Percentiles rank a stretch among this genome's conserved stretches.
These are phyloP conservation scores for Tautogolabrus adspersus DNA, from an alignment of 2,113 vertebrate species.

Conservation along the genomic window DNA sequence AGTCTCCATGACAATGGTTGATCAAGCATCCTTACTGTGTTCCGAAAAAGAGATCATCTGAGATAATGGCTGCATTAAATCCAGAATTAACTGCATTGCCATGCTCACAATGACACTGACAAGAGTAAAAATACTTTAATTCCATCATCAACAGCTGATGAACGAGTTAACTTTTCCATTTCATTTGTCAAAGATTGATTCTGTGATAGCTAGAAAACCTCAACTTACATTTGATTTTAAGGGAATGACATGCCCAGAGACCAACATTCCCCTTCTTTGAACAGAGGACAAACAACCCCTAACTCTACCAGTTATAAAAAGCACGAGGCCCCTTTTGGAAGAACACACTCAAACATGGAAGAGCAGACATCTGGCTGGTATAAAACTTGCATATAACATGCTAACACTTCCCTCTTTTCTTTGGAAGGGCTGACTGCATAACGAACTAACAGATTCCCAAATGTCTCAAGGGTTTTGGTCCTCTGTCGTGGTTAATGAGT, in stretches of 20 bases:
- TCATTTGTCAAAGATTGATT: no score
- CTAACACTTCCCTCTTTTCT: not conserved
- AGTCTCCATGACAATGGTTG: not conserved
- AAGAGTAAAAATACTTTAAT: not conserved
- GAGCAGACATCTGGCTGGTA: slow-evolving; percentile 30
- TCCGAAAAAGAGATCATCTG: not conserved
- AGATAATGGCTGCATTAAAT: not conserved
- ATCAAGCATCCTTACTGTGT: not conserved
- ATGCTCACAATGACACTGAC: not conserved
- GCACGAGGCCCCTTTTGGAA: not conserved
- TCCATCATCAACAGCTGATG: no score
- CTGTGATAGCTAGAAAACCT: not conserved
- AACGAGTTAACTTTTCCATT: not conserved
- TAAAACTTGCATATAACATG: not conserved
- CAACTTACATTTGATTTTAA: no score
- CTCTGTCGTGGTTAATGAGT: slow-evolving; percentile 25
- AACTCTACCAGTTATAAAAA: slow-evolving; percentile 1
- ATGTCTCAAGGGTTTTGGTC: not conserved
- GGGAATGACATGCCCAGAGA: not conserved
- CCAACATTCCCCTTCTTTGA: no score
- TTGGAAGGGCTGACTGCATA: not conserved
- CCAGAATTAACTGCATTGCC: not conserved
- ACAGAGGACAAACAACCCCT: slow-evolving; percentile 20
- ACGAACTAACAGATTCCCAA: not conserved
- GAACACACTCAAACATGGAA: slow-evolving; percentile 14